Percentiles rank a stretch among this genome's conserved stretches.
Evolutionary conservation across 2,888 invertebrate genomes (phyloP).

Genomic region (Clistopyga incitator): DNA sequence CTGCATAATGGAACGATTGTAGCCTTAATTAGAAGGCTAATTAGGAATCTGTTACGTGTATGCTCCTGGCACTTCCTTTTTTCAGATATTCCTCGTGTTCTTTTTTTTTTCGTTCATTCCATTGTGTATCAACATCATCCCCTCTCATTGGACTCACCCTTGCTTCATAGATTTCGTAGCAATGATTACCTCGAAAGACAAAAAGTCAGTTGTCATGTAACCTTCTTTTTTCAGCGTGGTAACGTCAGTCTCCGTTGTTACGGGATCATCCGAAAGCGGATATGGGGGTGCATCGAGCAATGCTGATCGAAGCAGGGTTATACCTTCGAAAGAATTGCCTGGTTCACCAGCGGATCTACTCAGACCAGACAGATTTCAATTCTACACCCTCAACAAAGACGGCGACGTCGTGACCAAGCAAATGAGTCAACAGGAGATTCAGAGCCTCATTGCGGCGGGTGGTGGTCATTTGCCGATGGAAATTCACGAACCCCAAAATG

Average conservation of each 20-base stretch:
- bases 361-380: constrained; percentile 94
- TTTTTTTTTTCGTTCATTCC: constrained; percentile 46
- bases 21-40: constrained; percentile 67
- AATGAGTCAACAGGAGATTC: constrained; percentile 94
- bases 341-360: constrained; percentile 91
- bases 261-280: constrained; percentile 85
- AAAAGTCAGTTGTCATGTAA: constrained; percentile 1
- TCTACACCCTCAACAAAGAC: constrained; percentile 93
- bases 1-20: constrained; percentile 67
- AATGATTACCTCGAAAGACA: not conserved
- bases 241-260: constrained; percentile 88
- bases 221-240: constrained; percentile 85
- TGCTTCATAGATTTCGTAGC: not conserved
- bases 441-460: constrained; percentile 93
- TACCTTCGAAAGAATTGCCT: constrained; percentile 83
- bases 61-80: constrained; percentile 46
- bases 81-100: constrained; percentile 43
- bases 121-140: constrained; percentile 41
- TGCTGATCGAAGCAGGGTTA: constrained; percentile 87
- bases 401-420: constrained; percentile 93
- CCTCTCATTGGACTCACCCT: constrained; percentile 30
- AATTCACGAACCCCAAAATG: constrained; percentile 77
- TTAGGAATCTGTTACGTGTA: constrained; percentile 66
- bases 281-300: constrained; percentile 87
- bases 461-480: constrained; percentile 85